phyloP scores from a whole-genome alignment of 2,888 invertebrate genomes.

The Leistus spinibarbis region DNA sequence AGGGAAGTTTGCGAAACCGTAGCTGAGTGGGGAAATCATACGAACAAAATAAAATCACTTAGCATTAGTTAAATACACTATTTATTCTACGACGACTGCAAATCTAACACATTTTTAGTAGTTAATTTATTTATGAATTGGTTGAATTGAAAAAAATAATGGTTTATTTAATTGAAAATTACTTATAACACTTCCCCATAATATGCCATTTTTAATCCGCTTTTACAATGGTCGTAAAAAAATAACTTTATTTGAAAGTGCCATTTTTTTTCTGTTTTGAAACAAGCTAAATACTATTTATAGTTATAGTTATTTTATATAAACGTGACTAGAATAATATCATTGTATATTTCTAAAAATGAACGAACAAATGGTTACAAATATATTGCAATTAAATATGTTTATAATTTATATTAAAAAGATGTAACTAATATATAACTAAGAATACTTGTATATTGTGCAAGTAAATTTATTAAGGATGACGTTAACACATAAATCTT shows the following conservation, averaged over 20 bases:
- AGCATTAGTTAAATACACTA: no score
- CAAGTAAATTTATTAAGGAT: slow-evolving; percentile 17
- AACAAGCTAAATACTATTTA: slow-evolving; percentile 1
- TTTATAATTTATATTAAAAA: not conserved
- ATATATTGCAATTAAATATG: slow-evolving; percentile 2
- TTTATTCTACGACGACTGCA: no score
- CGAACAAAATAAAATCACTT: no score
- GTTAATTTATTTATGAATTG: no score
- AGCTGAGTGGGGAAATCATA: no score
- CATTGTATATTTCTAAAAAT: not conserved
- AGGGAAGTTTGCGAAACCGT: no score
- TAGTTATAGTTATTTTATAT: slow-evolving; percentile 14
- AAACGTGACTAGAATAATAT: slow-evolving; percentile 26
- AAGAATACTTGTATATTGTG: slow-evolving; percentile 12
- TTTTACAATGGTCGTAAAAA: not conserved
- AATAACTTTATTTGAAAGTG: not conserved
- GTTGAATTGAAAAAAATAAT: no score
- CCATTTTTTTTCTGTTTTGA: no score
- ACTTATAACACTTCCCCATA: no score
- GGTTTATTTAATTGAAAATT: no score
- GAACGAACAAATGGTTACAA: not conserved
- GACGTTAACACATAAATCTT: not conserved
- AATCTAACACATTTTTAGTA: no score
- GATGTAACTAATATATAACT: not conserved
- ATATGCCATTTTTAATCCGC: no score